Evolutionary conservation across 2,113 vertebrate species (phyloP), one percentile per base, ranked within the genome.

Genomic region (Irena cyanogastra): DNA sequence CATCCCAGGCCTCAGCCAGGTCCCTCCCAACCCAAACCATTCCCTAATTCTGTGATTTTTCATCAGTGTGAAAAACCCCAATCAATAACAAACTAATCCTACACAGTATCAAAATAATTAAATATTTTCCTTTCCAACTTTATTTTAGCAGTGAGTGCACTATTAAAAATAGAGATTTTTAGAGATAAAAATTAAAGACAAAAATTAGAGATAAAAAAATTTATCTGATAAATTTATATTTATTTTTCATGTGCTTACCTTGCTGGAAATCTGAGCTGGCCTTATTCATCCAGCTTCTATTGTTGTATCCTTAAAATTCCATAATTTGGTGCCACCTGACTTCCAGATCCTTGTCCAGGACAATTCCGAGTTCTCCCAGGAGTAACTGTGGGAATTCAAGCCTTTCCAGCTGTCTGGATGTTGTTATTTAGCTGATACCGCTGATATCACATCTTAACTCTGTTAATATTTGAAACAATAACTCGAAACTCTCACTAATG

Each of bases 331-430:
- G 28, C 44, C 66, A 18, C 41, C 22, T 16, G 61, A 71, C 8
- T 57, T 78, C 28, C 77, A 57, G 45, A 54, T 68, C 80, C 72
- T 13, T 4, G 4, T 35, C 65, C 20, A 35, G 56, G 41, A 35
- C 0, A 1, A 47, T 45, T 21, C 52, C 0, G 0, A 16, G 11
- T 15, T 57, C 11, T 28, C 35, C 11, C 7, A 17, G 28, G 52
- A 63, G 21, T 4, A 50, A 13, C 41, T 54, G 3, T 1, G 53
- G 42, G 70, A 87, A 87, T 69, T 53, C 56, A 12, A 61, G 14
- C 27, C 19, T 74, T 64, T 52, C 28, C 49, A 37, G n/a, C 14
- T 44, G n/a, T 3, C 66, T 64, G 37, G 12, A 45, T 28, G 45
- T 30, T 52, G 42, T 41, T 47, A 21, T 64, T n/a, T n/a, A 13